Conservation (phyloP, 1,140 invertebrate species). For the Saccostrea echinata region DNA sequence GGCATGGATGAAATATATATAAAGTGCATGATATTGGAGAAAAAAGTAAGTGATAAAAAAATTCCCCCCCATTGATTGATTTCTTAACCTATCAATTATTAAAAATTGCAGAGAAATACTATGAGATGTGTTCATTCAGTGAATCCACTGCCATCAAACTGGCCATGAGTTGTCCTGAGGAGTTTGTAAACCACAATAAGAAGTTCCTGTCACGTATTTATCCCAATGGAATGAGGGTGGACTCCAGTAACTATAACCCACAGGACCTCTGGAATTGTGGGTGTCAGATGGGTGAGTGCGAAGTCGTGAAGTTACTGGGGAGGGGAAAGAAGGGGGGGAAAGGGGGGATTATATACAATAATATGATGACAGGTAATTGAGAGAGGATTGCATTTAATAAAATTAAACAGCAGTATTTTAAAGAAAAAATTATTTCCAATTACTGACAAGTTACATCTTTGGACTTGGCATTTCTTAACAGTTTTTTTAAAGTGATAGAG, state of each 20-base stretch:
- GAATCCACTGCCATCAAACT: slow-evolving; percentile 80
- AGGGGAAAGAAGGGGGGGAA: too few relatives aligned
- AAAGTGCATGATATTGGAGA: background rate
- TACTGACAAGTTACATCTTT: too few relatives aligned
- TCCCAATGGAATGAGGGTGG: slow-evolving; percentile 82
- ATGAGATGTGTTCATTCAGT: slow-evolving; percentile 80
- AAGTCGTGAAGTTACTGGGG: background rate
- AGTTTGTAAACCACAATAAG: slow-evolving; percentile 83
- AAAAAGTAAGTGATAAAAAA: background rate
- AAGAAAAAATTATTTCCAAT: too few relatives aligned
- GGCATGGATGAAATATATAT: background rate
- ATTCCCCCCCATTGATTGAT: background rate
- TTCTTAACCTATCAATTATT: background rate
- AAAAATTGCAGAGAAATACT: slow-evolving; percentile 74
- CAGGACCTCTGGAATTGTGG: slow-evolving; percentile 84
- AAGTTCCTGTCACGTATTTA: slow-evolving; percentile 81
- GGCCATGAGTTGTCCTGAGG: slow-evolving; percentile 80
- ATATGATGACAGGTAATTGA: too few relatives aligned
- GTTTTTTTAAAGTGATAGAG: too few relatives aligned
- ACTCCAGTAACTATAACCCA: slow-evolving; percentile 84
- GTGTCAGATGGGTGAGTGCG: slow-evolving; percentile 71
- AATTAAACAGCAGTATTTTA: too few relatives aligned
- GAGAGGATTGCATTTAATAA: too few relatives aligned
- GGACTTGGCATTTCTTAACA: too few relatives aligned
- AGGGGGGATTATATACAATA: too few relatives aligned